Percentiles rank a stretch among this genome's conserved stretches.
Evolutionary conservation across 1,140 invertebrate species (phyloP).

Genomic region (Cydia fagiglandana): DNA sequence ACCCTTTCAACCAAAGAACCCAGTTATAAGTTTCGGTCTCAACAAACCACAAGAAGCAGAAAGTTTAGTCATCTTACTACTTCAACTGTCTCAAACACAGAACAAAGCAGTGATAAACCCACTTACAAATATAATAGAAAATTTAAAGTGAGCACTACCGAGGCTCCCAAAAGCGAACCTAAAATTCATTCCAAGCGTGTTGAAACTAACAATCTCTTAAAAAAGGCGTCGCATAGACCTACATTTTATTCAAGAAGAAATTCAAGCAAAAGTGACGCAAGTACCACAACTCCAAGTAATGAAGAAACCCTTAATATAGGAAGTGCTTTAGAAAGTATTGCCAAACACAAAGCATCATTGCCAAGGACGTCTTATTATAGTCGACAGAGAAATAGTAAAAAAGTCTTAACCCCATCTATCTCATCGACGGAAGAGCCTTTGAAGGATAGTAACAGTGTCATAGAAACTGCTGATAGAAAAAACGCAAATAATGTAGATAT

Average conservation of each 20-base stretch:
- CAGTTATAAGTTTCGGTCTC: conserved; percentile 55
- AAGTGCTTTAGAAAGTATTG: conserved; percentile 37
- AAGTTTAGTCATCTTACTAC: conserved; percentile 49
- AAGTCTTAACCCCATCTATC: conserved; percentile 31
- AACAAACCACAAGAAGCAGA: conserved; percentile 55
- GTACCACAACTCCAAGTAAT: conserved; percentile 42
- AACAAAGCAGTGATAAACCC: conserved; percentile 47
- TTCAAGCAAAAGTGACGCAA: conserved; percentile 30
- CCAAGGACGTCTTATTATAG: conserved; percentile 67
- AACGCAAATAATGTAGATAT: conserved; percentile 53
- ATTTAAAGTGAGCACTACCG: conserved; percentile 57
- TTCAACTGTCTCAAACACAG: conserved; percentile 38
- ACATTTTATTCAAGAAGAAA: conserved; percentile 35
- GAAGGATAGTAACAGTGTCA: conserved; percentile 39
- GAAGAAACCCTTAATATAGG: conserved; percentile 40
- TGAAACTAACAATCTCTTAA: conserved; percentile 46
- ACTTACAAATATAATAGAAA: conserved; percentile 65
- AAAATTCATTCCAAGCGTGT: conserved; percentile 45
- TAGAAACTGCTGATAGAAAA: conserved; percentile 50
- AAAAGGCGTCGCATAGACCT: conserved; percentile 53
- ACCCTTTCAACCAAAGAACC: conserved; percentile 43
- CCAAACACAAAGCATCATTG: conserved; percentile 47
- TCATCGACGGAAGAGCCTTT: conserved; percentile 43
- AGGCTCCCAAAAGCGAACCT: conserved; percentile 46
- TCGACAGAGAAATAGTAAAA: conserved; percentile 55